phyloP scores from a whole-genome alignment of 2,888 invertebrate species.

The Lepidochitona cinerea region DNA sequence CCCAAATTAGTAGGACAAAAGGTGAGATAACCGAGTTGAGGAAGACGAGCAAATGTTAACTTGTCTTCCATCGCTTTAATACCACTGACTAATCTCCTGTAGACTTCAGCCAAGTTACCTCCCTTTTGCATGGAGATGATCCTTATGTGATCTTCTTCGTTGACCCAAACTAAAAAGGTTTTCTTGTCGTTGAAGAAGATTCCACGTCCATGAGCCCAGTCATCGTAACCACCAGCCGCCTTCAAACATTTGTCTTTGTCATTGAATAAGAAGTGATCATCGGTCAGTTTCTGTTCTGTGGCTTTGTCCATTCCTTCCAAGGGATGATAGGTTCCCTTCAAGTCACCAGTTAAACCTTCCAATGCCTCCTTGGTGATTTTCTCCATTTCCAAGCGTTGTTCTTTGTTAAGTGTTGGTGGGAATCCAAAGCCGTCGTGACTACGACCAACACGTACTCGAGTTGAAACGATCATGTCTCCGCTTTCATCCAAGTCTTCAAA shows the following conservation, averaged over 20 bases:
- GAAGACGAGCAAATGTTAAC: constrained; percentile 79
- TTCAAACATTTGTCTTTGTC: constrained; percentile 75
- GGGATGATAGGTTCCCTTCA: constrained; percentile 32
- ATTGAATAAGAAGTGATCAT: constrained; percentile 42
- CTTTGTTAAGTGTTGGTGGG: constrained; percentile 81
- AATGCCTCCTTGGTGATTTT: constrained; percentile 7
- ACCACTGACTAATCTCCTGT: constrained; percentile 73
- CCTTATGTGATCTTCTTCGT: constrained; percentile 85
- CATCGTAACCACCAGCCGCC: neutral
- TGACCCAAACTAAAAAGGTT: constrained; percentile 89
- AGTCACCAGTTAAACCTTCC: neutral
- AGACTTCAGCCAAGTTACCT: constrained; percentile 70
- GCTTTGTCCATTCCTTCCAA: constrained; percentile 30
- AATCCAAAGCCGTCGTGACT: constrained; percentile 33
- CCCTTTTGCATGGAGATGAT: neutral
- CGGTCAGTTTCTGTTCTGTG: constrained; percentile 33
- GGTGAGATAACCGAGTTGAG: constrained; percentile 85
- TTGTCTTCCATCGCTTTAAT: constrained; percentile 80
- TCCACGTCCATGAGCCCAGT: constrained; percentile 79
- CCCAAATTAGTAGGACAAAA: constrained; percentile 89
- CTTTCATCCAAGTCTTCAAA: constrained; percentile 66
- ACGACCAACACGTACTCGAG: constrained; percentile 36
- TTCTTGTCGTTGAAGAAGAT: constrained; percentile 87
- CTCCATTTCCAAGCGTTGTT: constrained; percentile 14
- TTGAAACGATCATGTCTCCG: constrained; percentile 27